A percentile compares a stretch with the other conserved stretches of the same genome.
phyloP scores from a whole-genome alignment of 2,888 invertebrate genomes.

The Ormyrus rosae region DNA sequence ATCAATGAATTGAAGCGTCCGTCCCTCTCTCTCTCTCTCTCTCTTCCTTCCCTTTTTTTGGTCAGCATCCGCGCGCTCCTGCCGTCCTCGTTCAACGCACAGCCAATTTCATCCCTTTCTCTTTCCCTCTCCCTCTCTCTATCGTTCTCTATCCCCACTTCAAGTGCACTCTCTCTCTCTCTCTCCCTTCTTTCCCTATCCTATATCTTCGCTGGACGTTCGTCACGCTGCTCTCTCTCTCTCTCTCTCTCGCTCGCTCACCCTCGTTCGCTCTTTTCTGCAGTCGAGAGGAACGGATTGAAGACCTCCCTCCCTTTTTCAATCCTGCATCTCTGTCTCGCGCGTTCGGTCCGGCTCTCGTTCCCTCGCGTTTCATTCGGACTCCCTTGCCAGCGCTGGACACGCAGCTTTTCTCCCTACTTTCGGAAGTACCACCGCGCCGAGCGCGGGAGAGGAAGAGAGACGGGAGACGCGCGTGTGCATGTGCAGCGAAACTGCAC shows the following conservation, averaged over 20 bases:
- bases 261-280: constrained; percentile 47
- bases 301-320: constrained; percentile 56
- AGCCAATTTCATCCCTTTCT: constrained; percentile 58
- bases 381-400: constrained; percentile 58
- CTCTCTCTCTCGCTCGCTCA: constrained; percentile 36
- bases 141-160: constrained; percentile 56
- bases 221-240: constrained; percentile 29
- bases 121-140: constrained; percentile 53
- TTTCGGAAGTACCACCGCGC: constrained; percentile 2
- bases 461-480: constrained; percentile 6
- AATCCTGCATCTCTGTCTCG: constrained; percentile 44
- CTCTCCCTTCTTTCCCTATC: constrained; percentile 48
- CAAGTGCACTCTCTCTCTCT: constrained; percentile 55
- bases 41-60: constrained; percentile 67
- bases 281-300: constrained; percentile 63
- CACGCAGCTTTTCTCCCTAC: constrained; percentile 61
- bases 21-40: constrained; percentile 56
- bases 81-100: constrained; percentile 60
- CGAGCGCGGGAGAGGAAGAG: too few relatives aligned
- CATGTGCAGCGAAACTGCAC: constrained; percentile 55
- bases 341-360: neutral
- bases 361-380: constrained; percentile 32
- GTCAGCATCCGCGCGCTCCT: constrained; percentile 70
- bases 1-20: constrained; percentile 76
- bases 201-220: too few relatives aligned